These are phyloP conservation scores for Callipepla californica DNA, from an alignment of 2,113 vertebrate species.

Conservation along the genomic window DNA sequence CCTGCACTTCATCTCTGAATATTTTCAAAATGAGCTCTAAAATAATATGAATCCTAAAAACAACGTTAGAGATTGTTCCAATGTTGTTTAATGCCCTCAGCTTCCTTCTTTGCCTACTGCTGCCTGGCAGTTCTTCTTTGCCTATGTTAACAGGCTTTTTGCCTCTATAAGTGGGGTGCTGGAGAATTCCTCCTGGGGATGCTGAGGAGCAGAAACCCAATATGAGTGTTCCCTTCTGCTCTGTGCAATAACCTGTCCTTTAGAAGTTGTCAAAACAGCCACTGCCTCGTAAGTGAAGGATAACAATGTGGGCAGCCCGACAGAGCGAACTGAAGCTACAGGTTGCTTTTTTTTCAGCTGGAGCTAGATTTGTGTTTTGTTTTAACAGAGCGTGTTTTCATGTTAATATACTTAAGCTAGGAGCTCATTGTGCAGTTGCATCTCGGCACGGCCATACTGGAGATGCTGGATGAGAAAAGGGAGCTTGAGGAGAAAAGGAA, in stretches of 20 bases:
- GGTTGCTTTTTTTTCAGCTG: neutral
- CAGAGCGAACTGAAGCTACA: neutral
- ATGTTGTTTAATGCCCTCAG: neutral
- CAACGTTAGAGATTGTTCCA: neutral
- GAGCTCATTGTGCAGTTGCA: neutral
- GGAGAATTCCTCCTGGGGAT: neutral
- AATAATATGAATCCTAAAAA: neutral
- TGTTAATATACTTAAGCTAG: neutral
- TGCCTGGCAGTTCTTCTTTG: neutral
- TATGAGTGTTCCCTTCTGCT: neutral
- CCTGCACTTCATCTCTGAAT: neutral
- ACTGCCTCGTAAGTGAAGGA: rapidly evolving
- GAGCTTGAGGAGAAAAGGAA: slow-evolving; percentile 47
- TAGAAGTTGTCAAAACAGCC: neutral
- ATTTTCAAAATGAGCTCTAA: neutral
- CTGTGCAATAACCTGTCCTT: neutral
- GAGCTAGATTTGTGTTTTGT: neutral
- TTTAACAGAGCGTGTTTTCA: neutral
- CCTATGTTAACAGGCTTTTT: neutral
- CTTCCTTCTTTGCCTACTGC: neutral
- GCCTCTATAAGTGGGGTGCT: neutral
- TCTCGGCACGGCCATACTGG: neutral
- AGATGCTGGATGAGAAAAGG: slow-evolving; percentile 35
- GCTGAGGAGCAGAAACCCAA: neutral
- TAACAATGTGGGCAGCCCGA: neutral